Evolutionary conservation across 2,113 vertebrate genomes (phyloP), one percentile per base, ranked within the genome.

Genomic region (Turdus rufiventris): DNA sequence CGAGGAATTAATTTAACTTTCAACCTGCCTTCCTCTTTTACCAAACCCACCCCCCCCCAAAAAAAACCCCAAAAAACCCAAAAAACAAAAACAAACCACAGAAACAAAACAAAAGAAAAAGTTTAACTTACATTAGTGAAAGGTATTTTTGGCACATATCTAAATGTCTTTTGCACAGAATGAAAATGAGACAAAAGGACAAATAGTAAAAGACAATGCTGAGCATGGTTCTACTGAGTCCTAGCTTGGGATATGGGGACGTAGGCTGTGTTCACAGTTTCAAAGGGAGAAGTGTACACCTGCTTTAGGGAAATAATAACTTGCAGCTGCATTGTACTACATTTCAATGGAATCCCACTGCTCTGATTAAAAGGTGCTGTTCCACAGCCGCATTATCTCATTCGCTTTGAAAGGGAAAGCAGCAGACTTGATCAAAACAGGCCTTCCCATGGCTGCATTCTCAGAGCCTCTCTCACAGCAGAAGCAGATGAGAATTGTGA

Each of bases 321-420:
- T 95, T 96, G 66, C 23, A 88, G 60, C 73, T 97, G 56, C 75
- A 95, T 93, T 96, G 68, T 83, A 62, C 33, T 89, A 61, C 33
- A 42, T 93, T 96, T 97, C 92, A 83, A 40, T 92, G 82, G 38
- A 47, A 85, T 82, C 91, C 76, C 33, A 40, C 90, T 91, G 96
- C 83, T 94, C 51, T 23, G 66, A 97, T 97, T 96, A 97, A 95
- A 94, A 97, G 85, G 58, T 87, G 85, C 92, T 95, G 45, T 94
- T 94, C 48, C 83, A 83, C 79, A 88, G 90, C 72, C 66, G 4
- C 80, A 72, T 96, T 96, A 96, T 94, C 91, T 84, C 81, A 72
- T 95, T 97, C 34, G 11, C 88, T 96, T 96, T 97, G 91, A 97
- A 97, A 94, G 58, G 63, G 84, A 97, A 96, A 93, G 82, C 76